Conservation (phyloP, 1,140 invertebrate species). For the Lordiphosa collinella region DNA sequence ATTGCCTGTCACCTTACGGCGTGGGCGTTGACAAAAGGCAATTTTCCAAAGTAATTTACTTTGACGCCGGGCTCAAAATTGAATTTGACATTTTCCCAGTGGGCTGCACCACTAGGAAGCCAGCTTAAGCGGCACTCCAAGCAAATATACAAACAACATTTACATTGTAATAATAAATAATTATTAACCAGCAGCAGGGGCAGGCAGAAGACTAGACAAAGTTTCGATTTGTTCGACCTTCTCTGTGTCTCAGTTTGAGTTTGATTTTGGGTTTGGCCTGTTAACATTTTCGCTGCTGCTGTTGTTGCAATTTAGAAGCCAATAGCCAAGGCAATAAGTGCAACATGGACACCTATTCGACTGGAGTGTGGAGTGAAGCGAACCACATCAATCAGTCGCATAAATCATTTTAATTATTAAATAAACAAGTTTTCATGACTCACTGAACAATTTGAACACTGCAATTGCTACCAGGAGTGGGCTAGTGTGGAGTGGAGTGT, state of each 20-base stretch:
- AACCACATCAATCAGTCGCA: constrained; percentile 58
- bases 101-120: constrained; percentile 33
- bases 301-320: constrained; percentile 20
- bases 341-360: constrained; percentile 33
- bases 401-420: constrained; percentile 70
- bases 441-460: background rate
- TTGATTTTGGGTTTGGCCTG: constrained; percentile 38
- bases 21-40: constrained; percentile 39
- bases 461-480: constrained; percentile 3
- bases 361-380: constrained; percentile 3
- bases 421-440: constrained; percentile 51
- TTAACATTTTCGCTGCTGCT: constrained; percentile 43
- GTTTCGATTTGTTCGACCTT: constrained; percentile 32
- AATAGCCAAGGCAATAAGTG: constrained; percentile 23
- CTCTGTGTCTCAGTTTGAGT: constrained; percentile 21
- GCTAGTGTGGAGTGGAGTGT: constrained; percentile 4
- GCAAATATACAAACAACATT: constrained; percentile 6
- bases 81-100: constrained; percentile 42
- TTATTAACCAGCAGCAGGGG: constrained; percentile 11
- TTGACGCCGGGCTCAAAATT: constrained; percentile 37
- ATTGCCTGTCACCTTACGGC: background rate
- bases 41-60: constrained; percentile 50
- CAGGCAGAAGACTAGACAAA: constrained; percentile 32
- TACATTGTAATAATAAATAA: constrained; percentile 9
- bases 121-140: background rate